A percentile compares a stretch with the other conserved stretches of the same genome.
These are phyloP conservation scores for Oreohelix idahoensis DNA, from an alignment of 1,140 invertebrate species.

Conservation along the genomic window DNA sequence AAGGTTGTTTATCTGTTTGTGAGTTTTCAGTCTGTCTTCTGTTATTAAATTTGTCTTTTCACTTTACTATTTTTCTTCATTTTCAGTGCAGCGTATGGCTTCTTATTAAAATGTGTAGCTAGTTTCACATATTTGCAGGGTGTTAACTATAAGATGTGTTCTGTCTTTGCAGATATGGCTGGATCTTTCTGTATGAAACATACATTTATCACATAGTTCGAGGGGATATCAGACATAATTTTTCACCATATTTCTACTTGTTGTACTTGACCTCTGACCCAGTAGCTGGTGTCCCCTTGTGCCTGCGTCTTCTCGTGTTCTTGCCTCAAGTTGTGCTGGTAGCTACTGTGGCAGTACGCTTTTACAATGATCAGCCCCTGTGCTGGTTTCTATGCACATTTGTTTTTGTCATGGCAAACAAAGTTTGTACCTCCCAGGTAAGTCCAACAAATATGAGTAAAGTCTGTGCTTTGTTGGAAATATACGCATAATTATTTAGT, in stretches of 20 bases:
- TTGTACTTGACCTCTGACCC: slow-evolving; percentile 83
- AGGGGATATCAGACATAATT: slow-evolving; percentile 95
- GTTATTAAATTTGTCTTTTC: too few species aligned
- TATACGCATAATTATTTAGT: too few species aligned
- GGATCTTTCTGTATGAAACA: slow-evolving; percentile 91
- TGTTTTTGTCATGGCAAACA: slow-evolving; percentile 94
- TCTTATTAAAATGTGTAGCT: too few species aligned
- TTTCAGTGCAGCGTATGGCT: too few species aligned
- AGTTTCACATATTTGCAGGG: too few species aligned
- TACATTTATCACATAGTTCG: slow-evolving; percentile 93
- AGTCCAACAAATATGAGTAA: background rate
- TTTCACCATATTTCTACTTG: slow-evolving; percentile 96
- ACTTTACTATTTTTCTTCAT: too few species aligned
- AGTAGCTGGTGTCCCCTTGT: slow-evolving; percentile 63
- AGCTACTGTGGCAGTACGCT: slow-evolving; percentile 64
- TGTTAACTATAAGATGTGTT: background rate
- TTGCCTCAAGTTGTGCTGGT: slow-evolving; percentile 76
- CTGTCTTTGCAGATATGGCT: slow-evolving; percentile 80
- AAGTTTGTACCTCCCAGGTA: slow-evolving; percentile 86
- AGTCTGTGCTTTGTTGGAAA: too few species aligned
- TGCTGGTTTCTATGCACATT: slow-evolving; percentile 89
- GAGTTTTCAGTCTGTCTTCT: too few species aligned
- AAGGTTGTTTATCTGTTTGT: too few species aligned
- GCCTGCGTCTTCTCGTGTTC: slow-evolving; percentile 80
- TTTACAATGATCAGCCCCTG: slow-evolving; percentile 82